Conservation (phyloP, 1,140 invertebrate genomes). For the Diorhabda carinulata region DNA sequence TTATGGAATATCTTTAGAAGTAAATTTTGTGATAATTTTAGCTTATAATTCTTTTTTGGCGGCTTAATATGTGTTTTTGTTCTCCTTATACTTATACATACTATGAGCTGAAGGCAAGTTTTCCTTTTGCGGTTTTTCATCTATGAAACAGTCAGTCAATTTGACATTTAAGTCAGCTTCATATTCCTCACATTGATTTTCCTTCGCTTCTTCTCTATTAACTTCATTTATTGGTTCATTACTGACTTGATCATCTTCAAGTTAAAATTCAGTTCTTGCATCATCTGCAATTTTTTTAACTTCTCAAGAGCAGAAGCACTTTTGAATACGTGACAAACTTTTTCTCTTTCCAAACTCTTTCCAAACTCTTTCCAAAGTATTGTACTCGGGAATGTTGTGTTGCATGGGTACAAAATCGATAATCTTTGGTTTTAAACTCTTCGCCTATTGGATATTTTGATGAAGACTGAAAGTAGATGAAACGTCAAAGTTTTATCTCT, state of each 20-base stretch:
- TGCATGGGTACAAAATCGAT: conserved; percentile 27
- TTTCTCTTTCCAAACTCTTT: conserved; percentile 27
- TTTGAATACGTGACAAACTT: conserved; percentile 26
- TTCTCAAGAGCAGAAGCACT: conserved; percentile 12
- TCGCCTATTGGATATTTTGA: neutral
- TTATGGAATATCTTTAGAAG: neutral
- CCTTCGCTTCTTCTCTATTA: neutral
- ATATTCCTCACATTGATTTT: neutral
- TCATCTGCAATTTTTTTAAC: neutral
- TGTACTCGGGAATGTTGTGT: conserved; percentile 14
- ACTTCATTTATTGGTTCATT: neutral
- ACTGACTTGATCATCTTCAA: neutral
- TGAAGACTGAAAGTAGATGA: no score
- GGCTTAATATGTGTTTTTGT: conserved; percentile 17
- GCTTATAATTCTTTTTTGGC: conserved; percentile 25
- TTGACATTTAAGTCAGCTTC: neutral
- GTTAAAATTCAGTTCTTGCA: neutral
- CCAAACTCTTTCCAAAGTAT: conserved; percentile 28
- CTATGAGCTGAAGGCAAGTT: neutral
- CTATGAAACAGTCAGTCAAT: neutral
- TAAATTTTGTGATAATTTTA: neutral
- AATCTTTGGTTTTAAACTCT: conserved; percentile 21
- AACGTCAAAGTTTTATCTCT: no score
- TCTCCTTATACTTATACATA: neutral
- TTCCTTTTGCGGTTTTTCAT: neutral